Base-by-base conservation (phyloP, 2,113 vertebrate species). In the Melozone crissalis region DNA sequence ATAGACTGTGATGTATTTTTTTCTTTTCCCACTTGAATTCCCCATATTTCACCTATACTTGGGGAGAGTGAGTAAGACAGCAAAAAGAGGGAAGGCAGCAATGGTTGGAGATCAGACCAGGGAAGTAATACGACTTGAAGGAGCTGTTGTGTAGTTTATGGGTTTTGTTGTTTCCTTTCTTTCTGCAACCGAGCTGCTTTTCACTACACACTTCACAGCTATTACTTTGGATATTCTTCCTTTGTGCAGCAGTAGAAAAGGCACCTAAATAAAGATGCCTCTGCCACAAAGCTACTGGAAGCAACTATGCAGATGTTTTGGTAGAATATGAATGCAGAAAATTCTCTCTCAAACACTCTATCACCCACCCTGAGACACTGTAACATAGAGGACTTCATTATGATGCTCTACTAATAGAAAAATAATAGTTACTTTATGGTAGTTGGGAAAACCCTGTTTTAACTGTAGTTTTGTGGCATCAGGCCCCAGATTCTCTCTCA, bases 301-400 rank as follows among this genome's bases (percentile, higher is more conserved):
- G 18, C 3, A 1, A 30, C 14, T 24, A 4, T 19, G 8, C 28
- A 49, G 31, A 23, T 35, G 27, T 30, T 85, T 91, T 6, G 28
- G 52, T 63, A 63, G 30, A 13, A 17, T 10, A 20, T 5, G 12
- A 73, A 54, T 13, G 4, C 13, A 35, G 30, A 62, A 65, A 51
- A 43, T 27, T 33, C 3, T 46, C 37, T 84, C 37, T 80, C 19
- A 75, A 39, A 57, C 13, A 10, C 8, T 13, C 1, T 4, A 2
- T 20, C 20, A 33, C 24, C 51, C 10, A 46, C 8, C 23, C 17
- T 0, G 1, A 35, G 28, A 28, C 28, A 27, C 1, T 26, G 55
- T 11, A 2, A 14, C 22, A 41, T 0, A 2, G 1, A 58, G 33
- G 7, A 58, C n/a, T 61, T 61, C 10, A 24, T 47, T 63, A 28